phyloP scores from a whole-genome alignment of 2,888 invertebrate species.

The Automeris io region DNA sequence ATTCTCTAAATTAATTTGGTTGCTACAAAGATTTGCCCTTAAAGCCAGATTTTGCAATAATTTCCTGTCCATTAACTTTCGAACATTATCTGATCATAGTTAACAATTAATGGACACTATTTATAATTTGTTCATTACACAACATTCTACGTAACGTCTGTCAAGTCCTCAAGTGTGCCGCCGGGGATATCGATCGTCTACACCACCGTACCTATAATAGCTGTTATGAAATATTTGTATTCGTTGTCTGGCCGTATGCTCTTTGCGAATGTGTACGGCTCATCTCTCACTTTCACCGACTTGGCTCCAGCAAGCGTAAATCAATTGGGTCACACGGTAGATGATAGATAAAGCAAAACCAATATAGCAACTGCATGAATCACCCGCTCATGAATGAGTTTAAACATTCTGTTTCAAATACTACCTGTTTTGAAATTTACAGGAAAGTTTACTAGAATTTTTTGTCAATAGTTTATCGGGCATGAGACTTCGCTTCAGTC shows the following conservation, averaged over 20 bases:
- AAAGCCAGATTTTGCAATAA: conserved; percentile 2
- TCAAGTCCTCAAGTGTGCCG: conserved; percentile 33
- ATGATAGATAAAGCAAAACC: conserved; percentile 33
- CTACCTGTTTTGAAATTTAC: background rate
- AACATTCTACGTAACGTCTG: conserved; percentile 43
- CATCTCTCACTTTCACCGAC: conserved; percentile 65
- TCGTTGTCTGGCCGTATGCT: conserved; percentile 39
- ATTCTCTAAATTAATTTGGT: too few relatives aligned
- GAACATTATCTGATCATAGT: conserved; percentile 27
- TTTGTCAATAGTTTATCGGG: conserved; percentile 29
- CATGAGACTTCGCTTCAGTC: conserved; percentile 22
- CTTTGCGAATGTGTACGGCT: conserved; percentile 34
- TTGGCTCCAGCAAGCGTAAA: conserved; percentile 30
- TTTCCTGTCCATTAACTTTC: conserved; percentile 38
- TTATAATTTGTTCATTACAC: conserved; percentile 38
- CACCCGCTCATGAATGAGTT: conserved; percentile 16
- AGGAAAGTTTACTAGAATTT: conserved; percentile 24
- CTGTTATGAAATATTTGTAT: conserved; percentile 60
- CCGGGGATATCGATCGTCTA: conserved; percentile 42
- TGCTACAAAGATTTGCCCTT: too few relatives aligned
- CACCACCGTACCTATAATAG: conserved; percentile 34
- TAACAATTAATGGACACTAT: conserved; percentile 28
- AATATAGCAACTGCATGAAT: conserved; percentile 17
- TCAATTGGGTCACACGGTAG: conserved; percentile 48
- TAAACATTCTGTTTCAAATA: conserved; percentile 5